Evolutionary conservation across 2,113 vertebrate genomes (phyloP).

Genomic region (Apteryx owenii): DNA sequence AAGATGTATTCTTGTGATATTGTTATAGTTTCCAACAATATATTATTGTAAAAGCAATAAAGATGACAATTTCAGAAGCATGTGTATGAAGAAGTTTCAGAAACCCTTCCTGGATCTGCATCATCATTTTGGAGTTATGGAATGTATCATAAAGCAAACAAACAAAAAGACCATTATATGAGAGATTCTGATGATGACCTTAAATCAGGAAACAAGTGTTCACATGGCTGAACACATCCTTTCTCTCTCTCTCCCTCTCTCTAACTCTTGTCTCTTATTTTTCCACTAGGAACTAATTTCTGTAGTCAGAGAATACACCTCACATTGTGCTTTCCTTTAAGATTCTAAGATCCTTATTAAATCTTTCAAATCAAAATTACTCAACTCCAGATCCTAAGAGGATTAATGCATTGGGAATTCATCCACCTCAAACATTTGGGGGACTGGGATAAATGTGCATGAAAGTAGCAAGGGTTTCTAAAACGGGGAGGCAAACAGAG

Average conservation of each 20-base stretch:
- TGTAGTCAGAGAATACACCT: not conserved
- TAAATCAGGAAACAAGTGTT: not conserved
- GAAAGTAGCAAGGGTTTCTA: constrained; percentile 19
- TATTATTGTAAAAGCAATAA: not conserved
- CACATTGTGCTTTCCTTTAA: not conserved
- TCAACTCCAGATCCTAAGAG: not conserved
- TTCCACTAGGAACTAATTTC: not conserved
- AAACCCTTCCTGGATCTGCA: not conserved
- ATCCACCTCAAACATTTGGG: not conserved
- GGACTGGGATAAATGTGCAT: constrained; percentile 40
- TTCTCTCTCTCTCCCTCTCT: no score
- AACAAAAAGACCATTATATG: not conserved
- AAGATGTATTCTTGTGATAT: not conserved
- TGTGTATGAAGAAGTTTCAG: not conserved
- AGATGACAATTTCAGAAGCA: not conserved
- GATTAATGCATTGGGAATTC: not conserved
- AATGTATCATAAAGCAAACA: not conserved
- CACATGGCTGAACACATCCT: not conserved
- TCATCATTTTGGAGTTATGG: not conserved
- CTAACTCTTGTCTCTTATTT: not conserved
- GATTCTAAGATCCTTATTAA: not conserved
- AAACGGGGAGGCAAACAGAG: constrained; percentile 9
- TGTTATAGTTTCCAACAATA: not conserved
- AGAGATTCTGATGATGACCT: not conserved
- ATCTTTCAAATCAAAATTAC: not conserved